phyloP scores from a whole-genome alignment of 2,888 invertebrate species.

The Pharmacophagus antenor region DNA sequence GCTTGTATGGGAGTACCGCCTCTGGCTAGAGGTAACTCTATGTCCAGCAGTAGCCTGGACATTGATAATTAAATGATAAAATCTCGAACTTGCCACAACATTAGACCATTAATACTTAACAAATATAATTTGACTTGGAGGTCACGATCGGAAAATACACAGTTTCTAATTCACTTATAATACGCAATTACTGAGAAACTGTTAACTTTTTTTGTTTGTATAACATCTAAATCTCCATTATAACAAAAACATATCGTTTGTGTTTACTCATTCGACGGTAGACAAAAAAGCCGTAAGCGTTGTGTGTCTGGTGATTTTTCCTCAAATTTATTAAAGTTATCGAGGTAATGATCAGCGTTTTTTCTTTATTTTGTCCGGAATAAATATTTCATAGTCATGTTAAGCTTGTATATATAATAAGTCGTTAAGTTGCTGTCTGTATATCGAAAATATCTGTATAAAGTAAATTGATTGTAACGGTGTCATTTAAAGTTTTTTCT shows the following conservation, averaged over 20 bases:
- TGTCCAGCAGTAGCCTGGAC: no score
- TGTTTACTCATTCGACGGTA: slow-evolving; percentile 5
- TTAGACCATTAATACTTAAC: slow-evolving; percentile 9
- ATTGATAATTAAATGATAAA: no score
- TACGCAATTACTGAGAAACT: neutral
- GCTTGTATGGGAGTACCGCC: no score
- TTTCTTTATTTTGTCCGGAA: neutral
- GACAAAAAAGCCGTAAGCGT: neutral
- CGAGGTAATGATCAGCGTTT: neutral
- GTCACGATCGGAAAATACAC: slow-evolving; percentile 13
- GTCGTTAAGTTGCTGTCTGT: neutral
- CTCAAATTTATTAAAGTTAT: slow-evolving; percentile 4
- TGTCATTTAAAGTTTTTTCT: no score
- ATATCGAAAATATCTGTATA: no score
- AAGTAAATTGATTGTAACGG: no score
- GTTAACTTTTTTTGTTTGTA: no score
- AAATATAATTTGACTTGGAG: slow-evolving; percentile 17
- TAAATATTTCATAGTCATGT: neutral
- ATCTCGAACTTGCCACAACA: neutral
- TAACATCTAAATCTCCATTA: no score
- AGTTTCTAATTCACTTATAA: slow-evolving; percentile 15
- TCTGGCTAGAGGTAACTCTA: no score
- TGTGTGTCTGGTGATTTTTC: neutral
- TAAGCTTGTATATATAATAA: neutral
- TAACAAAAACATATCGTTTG: slow-evolving; percentile 2